phyloP scores from a whole-genome alignment of 2,797 vertebrate species.

The Graptemys geographica region DNA sequence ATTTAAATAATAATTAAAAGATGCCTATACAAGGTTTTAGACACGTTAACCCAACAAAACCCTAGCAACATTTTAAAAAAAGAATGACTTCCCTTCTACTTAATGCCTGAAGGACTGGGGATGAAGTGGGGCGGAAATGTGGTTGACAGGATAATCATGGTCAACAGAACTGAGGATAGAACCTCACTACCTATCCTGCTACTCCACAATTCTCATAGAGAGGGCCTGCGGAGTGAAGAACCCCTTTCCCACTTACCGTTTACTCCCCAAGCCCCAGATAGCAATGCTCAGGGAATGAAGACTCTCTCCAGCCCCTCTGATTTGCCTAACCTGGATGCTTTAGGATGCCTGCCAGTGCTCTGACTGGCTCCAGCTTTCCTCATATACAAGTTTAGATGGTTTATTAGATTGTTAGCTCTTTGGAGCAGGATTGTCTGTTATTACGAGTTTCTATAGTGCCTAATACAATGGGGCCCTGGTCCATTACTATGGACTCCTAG shows the following conservation, averaged over 20 bases:
- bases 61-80: background rate
- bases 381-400: background rate
- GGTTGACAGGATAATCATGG: background rate
- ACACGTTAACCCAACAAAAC: background rate
- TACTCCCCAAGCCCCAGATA: background rate
- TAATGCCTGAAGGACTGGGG: background rate
- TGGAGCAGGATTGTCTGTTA: too few relatives aligned
- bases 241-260: background rate
- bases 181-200: background rate
- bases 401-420: too few relatives aligned
- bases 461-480: too few relatives aligned
- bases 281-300: background rate
- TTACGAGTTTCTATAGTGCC: too few relatives aligned
- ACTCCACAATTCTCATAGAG: background rate
- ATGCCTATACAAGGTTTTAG: background rate
- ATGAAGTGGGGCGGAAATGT: background rate
- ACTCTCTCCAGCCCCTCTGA: slow-evolving; percentile 10
- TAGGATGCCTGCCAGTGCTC: background rate
- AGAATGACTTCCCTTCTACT: background rate
- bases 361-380: background rate
- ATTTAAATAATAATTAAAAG: background rate
- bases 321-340: slow-evolving; percentile 53
- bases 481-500: too few relatives aligned
- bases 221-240: background rate
- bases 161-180: background rate